These are phyloP conservation scores for Pungitius pungitius DNA, from an alignment of 2,113 vertebrate genomes.

Conservation along the genomic window DNA sequence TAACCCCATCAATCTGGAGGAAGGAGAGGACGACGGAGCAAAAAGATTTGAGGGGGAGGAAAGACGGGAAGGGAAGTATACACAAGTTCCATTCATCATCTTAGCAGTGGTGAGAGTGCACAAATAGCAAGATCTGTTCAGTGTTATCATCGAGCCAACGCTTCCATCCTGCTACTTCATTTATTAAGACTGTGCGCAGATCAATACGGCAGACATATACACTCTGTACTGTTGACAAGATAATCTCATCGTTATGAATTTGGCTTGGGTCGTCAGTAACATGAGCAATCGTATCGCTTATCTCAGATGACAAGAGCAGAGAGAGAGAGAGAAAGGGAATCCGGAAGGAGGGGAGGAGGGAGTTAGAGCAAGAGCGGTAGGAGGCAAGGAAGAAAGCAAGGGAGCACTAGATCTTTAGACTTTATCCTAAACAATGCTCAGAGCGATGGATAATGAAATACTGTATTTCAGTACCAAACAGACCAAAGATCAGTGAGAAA, in stretches of 20 bases:
- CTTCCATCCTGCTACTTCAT: conserved; percentile 71
- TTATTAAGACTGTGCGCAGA: conserved; percentile 75
- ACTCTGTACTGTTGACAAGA: conserved; percentile 78
- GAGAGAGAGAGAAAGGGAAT: conserved; percentile 51
- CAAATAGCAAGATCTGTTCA: conserved; percentile 60
- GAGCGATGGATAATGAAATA: conserved; percentile 63
- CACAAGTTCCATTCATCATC: conserved; percentile 68
- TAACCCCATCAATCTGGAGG: conserved; percentile 47
- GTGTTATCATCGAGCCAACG: conserved; percentile 68
- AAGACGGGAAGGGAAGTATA: conserved; percentile 20
- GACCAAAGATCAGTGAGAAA: conserved; percentile 65
- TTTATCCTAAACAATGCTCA: conserved; percentile 56
- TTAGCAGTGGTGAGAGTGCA: conserved; percentile 55
- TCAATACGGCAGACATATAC: conserved; percentile 76
- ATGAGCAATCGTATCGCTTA: conserved; percentile 77
- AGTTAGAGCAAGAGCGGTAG: conserved; percentile 13
- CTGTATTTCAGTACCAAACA: conserved; percentile 61
- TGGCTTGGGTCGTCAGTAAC: conserved; percentile 74
- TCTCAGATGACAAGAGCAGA: conserved; percentile 71
- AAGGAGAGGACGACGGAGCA: neutral
- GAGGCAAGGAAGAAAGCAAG: conserved; percentile 6
- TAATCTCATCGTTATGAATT: conserved; percentile 83
- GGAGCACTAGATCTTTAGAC: neutral
- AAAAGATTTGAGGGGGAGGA: neutral
- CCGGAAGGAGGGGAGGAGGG: conserved; percentile 29